Evolutionary conservation across 2,113 vertebrate genomes (phyloP).

Genomic region (Axis porcinus): DNA sequence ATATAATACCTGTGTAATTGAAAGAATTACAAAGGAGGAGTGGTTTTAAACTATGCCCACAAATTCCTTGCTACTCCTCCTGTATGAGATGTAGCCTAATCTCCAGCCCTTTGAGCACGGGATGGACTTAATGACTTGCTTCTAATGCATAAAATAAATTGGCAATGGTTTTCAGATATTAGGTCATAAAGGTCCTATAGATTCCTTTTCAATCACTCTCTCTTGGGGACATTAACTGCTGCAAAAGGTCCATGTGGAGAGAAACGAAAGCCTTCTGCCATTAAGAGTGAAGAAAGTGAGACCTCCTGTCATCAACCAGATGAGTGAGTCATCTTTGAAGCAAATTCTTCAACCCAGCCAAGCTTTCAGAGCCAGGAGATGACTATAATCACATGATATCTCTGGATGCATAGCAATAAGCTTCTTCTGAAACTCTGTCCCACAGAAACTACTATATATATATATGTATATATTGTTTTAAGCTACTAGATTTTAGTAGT

Average conservation of each 20-base stretch:
- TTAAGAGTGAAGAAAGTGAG: neutral
- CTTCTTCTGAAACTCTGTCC: neutral
- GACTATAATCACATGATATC: neutral
- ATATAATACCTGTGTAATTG: neutral
- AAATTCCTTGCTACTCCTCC: neutral
- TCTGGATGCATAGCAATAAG: neutral
- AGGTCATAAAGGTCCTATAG: neutral
- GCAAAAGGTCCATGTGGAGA: neutral
- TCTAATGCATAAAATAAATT: neutral
- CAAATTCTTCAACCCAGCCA: neutral
- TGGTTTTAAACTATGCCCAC: neutral
- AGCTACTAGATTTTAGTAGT: neutral
- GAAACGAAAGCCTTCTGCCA: neutral
- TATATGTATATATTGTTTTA: neutral
- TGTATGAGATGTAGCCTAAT: neutral
- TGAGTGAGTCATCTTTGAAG: neutral
- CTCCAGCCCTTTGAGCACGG: neutral
- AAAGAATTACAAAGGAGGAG: neutral
- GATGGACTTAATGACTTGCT: neutral
- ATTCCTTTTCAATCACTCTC: neutral
- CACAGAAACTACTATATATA: neutral
- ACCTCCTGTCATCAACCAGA: neutral
- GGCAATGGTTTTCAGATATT: neutral
- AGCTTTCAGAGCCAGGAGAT: neutral
- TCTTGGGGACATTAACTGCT: neutral